These are phyloP conservation scores for Drosophila auraria DNA, from an alignment of 1,140 invertebrate species.

Conservation along the genomic window DNA sequence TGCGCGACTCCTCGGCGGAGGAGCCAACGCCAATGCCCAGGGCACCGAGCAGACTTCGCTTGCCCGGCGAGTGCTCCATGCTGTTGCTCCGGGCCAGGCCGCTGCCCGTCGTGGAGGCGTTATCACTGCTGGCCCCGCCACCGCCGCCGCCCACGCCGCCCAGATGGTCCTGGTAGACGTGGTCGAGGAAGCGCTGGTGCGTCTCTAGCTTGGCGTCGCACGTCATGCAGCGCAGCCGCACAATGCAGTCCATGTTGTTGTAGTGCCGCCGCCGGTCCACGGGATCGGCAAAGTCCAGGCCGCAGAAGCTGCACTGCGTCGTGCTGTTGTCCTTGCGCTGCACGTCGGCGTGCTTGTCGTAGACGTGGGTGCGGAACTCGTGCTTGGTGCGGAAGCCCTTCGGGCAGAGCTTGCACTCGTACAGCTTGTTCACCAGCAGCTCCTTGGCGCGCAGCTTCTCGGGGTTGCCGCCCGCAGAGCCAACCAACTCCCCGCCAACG, in stretches of 20 bases:
- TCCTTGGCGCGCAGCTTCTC: conserved; percentile 83
- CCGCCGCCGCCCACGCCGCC: conserved; percentile 51
- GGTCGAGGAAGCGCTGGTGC: conserved; percentile 82
- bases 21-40: conserved; percentile 68
- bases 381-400: conserved; percentile 83
- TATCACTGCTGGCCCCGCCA: conserved; percentile 70
- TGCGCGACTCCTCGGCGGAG: conserved; percentile 76
- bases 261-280: conserved; percentile 81
- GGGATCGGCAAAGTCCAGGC: conserved; percentile 80
- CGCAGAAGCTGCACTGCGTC: conserved; percentile 80
- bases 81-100: conserved; percentile 39
- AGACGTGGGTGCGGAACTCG: conserved; percentile 84
- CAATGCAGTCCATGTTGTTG: conserved; percentile 85
- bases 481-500: not conserved
- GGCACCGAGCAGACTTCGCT: conserved; percentile 59
- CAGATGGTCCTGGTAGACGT: conserved; percentile 83
- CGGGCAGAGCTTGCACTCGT: conserved; percentile 82
- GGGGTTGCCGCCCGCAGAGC: conserved; percentile 21
- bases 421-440: conserved; percentile 81
- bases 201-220: conserved; percentile 82
- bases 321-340: conserved; percentile 78
- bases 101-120: conserved; percentile 60
- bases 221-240: conserved; percentile 81
- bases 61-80: conserved; percentile 71
- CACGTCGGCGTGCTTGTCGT: conserved; percentile 82